Evolutionary conservation across 2,797 vertebrate genomes (phyloP).

Genomic region (Hydrophis major): DNA sequence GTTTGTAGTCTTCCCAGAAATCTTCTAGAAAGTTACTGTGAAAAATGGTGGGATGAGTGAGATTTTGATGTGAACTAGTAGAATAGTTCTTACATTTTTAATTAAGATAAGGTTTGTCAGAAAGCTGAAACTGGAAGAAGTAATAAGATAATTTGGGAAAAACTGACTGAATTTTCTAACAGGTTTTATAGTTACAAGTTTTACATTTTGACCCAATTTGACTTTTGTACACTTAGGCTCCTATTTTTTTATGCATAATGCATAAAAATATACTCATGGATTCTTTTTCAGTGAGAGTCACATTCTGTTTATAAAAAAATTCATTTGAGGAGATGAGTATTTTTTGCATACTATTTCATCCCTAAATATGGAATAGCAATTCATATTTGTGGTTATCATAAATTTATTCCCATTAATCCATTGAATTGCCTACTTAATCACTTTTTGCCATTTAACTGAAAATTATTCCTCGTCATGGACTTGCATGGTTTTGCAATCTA

Average conservation of each 20-base stretch:
- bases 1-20: not conserved
- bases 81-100: not conserved
- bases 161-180: not conserved
- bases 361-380: constrained; percentile 52
- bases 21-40: not conserved
- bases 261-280: not conserved
- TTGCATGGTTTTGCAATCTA: constrained; percentile 56
- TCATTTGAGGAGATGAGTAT: accelerated
- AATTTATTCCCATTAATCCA: constrained; percentile 35
- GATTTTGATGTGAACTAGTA: not conserved
- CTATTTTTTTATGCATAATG: constrained; percentile 20
- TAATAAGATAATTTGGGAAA: not conserved
- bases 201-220: not conserved
- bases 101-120: not conserved
- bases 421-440: constrained; percentile 53
- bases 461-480: constrained; percentile 50
- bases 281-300: constrained; percentile 18
- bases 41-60: not conserved
- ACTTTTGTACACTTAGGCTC: not conserved
- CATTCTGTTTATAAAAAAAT: not conserved
- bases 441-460: constrained; percentile 52
- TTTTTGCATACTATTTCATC: constrained; percentile 23
- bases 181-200: not conserved
- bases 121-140: not conserved
- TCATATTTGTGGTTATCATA: constrained; percentile 44